Evolutionary conservation across 2,888 invertebrate genomes (phyloP).

Genomic region (Seira sanloemensis): DNA sequence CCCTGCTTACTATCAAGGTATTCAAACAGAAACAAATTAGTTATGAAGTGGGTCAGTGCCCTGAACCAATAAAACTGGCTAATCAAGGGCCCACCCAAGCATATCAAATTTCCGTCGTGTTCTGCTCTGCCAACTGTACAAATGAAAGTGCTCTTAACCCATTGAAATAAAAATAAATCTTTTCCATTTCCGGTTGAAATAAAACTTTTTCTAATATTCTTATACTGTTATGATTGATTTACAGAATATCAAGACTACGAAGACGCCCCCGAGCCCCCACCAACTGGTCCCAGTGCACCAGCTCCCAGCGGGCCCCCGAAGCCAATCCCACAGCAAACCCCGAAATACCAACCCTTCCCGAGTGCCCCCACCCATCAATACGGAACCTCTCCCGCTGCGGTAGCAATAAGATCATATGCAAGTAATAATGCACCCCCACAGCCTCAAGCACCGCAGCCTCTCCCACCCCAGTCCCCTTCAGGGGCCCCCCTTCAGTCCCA

Average conservation of each 20-base stretch:
- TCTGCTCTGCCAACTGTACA: not conserved
- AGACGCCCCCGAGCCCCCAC: conserved; percentile 35
- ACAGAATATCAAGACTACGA: conserved; percentile 58
- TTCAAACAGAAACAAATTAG: too few species aligned
- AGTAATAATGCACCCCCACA: conserved; percentile 19
- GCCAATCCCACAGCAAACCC: too few species aligned
- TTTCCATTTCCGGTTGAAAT: too few species aligned
- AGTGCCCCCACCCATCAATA: conserved; percentile 42
- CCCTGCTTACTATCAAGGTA: too few species aligned
- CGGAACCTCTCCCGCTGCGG: conserved; percentile 38
- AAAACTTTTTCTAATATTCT: too few species aligned
- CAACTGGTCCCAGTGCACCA: conserved; percentile 18
- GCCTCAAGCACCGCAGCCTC: too few species aligned
- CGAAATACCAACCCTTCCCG: conserved; percentile 37
- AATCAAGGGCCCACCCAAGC: conserved; percentile 19
- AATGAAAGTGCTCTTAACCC: not conserved
- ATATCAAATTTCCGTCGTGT: conserved; percentile 31
- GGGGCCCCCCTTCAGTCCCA: not conserved
- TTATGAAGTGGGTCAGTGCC: too few species aligned
- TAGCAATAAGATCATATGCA: not conserved
- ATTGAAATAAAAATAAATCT: too few species aligned
- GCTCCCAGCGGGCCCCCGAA: not conserved
- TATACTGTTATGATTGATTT: not conserved
- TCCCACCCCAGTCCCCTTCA: conserved; percentile 18
- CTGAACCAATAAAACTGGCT: too few species aligned